A percentile compares a stretch with the other conserved stretches of the same genome.
Conservation (phyloP, 64 coral and sea anemone species). For the Trachythela sp. region DNA sequence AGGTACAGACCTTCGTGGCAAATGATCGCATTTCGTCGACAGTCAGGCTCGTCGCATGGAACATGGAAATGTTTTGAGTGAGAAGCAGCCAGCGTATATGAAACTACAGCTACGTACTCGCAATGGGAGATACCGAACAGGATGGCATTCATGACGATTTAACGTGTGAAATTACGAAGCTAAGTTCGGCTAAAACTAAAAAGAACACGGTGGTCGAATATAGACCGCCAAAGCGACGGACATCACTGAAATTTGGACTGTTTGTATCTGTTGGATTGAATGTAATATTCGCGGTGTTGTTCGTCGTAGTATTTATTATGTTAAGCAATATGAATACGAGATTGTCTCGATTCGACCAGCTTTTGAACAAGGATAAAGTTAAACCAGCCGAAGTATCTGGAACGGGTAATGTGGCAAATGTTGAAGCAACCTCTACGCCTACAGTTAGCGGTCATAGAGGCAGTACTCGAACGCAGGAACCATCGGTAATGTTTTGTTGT, state of each 20-base stretch:
- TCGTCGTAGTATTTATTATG: constrained; percentile 22
- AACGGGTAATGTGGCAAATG: neutral
- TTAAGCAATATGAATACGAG: constrained; percentile 4
- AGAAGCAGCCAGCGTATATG: constrained; percentile 11
- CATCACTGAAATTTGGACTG: neutral
- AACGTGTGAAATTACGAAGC: constrained; percentile 2
- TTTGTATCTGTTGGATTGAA: neutral
- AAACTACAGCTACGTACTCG: neutral
- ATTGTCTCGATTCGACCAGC: neutral
- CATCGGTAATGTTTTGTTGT: constrained; percentile 3
- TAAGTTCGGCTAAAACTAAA: neutral
- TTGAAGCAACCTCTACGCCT: neutral
- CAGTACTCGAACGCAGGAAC: neutral
- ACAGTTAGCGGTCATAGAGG: neutral
- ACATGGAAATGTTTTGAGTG: constrained; percentile 12
- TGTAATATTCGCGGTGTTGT: neutral
- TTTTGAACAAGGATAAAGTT: neutral
- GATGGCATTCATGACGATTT: constrained; percentile 7
- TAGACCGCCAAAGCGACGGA: neutral
- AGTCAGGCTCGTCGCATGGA: constrained; percentile 4
- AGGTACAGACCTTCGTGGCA: neutral
- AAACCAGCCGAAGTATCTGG: neutral
- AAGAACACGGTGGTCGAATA: neutral
- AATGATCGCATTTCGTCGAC: neutral
- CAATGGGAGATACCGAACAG: constrained; percentile 17